Base-by-base conservation (phyloP, 2,113 vertebrate species). In the Heterocephalus glaber region DNA sequence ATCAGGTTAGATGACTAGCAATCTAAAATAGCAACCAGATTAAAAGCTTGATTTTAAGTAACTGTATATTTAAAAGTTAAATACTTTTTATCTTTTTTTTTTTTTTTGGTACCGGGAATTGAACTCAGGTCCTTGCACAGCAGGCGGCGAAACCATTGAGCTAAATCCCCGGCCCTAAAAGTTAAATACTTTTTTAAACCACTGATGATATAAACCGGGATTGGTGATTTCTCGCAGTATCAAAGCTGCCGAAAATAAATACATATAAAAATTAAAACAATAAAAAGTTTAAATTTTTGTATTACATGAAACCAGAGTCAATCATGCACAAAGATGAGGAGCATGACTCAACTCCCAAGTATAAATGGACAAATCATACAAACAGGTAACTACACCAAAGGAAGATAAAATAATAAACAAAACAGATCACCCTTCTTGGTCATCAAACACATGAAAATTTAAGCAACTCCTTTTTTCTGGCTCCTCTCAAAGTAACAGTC, bases 41-140 rank as follows among this genome's bases (percentile, higher is more conserved):
- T 89, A 97, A 88, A n/a, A 95, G 41, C 19, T 77, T 49, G 86
- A 68, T 3, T 10, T 84, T 93, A 95, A 86, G 5, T 90, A 33
- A 94, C 30, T 81, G 19, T 17, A 76, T 54, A 92, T 63, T 68
- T 94, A 81, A 80, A 84, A 92, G 6, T 28, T 70, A 94, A 95
- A 74, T 65, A 80, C 68, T 38, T n/a, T 41, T n/a, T 38, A n/a
- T n/a, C n/a, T n/a, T n/a, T n/a, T n/a, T n/a, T n/a, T n/a, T n/a
- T n/a, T n/a, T n/a, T n/a, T n/a, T n/a, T n/a, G n/a, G n/a, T n/a
- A n/a, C n/a, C n/a, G n/a, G n/a, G n/a, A n/a, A n/a, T n/a, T n/a
- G n/a, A n/a, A n/a, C n/a, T n/a, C n/a, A n/a, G n/a, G n/a, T n/a
- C n/a, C n/a, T n/a, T n/a, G n/a, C n/a, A n/a, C n/a, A n/a, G n/a